Conservation (phyloP, 2,797 vertebrate species). For the Pangasius macronema region DNA sequence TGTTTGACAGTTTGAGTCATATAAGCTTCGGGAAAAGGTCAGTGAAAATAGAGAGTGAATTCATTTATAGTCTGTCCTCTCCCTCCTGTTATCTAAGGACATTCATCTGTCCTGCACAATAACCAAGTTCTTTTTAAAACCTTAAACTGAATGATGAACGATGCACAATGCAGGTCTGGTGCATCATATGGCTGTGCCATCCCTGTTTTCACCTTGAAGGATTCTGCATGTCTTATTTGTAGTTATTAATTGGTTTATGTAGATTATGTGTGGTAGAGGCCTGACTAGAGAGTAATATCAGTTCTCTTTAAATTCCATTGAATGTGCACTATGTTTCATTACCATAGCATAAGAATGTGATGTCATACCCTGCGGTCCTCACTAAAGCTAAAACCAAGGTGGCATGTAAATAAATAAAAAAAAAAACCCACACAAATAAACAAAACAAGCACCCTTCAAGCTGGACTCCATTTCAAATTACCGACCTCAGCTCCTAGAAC, state of each 20-base stretch:
- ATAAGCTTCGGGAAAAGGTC: constrained; percentile 57
- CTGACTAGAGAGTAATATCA: constrained; percentile 42
- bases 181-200: constrained; percentile 50
- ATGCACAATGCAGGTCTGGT: constrained; percentile 33
- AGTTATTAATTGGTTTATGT: constrained; percentile 30
- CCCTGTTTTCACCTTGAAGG: constrained; percentile 38
- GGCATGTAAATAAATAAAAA: constrained; percentile 57
- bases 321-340: constrained; percentile 56
- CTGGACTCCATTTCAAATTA: constrained; percentile 50
- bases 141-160: constrained; percentile 42
- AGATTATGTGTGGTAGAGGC: constrained; percentile 34
- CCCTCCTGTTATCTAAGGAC: constrained; percentile 52
- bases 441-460: constrained; percentile 11
- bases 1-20: constrained; percentile 55
- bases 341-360: constrained; percentile 54
- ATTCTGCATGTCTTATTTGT: constrained; percentile 43
- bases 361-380: constrained; percentile 62
- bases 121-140: constrained; percentile 49
- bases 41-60: constrained; percentile 58
- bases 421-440: background rate
- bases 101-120: constrained; percentile 51
- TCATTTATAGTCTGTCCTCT: constrained; percentile 59
- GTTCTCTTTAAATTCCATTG: constrained; percentile 38
- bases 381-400: constrained; percentile 72
- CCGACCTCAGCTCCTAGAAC: constrained; percentile 42